phyloP scores from a whole-genome alignment of 2,113 vertebrate genomes.

The Pterocles burchelli region DNA sequence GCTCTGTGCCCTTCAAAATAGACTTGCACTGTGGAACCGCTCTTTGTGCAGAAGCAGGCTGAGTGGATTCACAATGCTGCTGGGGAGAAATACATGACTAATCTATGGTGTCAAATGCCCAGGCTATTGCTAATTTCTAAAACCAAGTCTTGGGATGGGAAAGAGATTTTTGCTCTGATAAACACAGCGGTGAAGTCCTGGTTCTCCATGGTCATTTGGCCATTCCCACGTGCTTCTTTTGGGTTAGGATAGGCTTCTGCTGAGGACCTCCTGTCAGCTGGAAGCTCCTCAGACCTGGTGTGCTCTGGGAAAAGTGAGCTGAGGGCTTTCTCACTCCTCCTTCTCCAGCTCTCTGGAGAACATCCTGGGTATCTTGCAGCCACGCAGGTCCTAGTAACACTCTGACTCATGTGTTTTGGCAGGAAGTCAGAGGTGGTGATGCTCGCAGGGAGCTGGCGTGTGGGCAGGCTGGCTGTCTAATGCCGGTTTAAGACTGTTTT shows the following conservation, averaged over 20 bases:
- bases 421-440: not conserved
- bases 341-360: not conserved
- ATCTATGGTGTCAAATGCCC: not conserved
- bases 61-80: not conserved
- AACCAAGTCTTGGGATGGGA: not conserved
- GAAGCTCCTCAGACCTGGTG: not conserved
- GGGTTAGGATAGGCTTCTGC: not conserved
- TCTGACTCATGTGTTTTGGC: not conserved
- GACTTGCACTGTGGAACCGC: not conserved
- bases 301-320: not conserved
- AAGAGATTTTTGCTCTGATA: not conserved
- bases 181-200: not conserved
- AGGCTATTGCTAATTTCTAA: not conserved
- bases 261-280: not conserved
- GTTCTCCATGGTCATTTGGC: not conserved
- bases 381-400: not conserved
- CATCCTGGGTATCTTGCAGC: not conserved
- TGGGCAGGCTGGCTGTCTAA: not conserved
- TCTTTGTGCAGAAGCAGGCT: not conserved
- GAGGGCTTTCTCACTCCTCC: not conserved
- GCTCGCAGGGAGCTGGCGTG: not conserved
- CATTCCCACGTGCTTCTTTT: accelerated
- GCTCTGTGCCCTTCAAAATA: not conserved
- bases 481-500: not conserved
- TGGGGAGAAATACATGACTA: not conserved